Percentiles rank a stretch among this genome's conserved stretches.
phyloP scores from a whole-genome alignment of 2,797 vertebrate species.

The Sebastes itinus region DNA sequence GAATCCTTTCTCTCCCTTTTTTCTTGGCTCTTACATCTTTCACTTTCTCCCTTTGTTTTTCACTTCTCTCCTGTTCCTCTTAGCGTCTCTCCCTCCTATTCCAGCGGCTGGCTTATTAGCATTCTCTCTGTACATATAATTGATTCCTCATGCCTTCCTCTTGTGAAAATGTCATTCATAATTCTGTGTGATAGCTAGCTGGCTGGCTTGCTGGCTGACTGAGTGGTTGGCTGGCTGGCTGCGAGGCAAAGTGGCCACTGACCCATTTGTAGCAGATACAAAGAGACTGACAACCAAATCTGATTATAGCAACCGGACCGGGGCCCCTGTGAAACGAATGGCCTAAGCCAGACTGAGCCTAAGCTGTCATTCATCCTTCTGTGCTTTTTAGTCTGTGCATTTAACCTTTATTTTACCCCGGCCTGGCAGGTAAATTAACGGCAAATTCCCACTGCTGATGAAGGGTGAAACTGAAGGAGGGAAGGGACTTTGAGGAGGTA shows the following conservation, averaged over 20 bases:
- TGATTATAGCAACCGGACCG: conserved; percentile 68
- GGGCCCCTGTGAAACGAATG: conserved; percentile 47
- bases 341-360: conserved; percentile 47
- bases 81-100: conserved; percentile 20
- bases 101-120: conserved; percentile 70
- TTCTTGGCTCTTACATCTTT: conserved; percentile 56
- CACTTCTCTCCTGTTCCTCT: conserved; percentile 40
- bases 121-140: conserved; percentile 78
- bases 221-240: conserved; percentile 38
- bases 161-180: conserved; percentile 81
- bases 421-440: conserved; percentile 35
- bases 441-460: conserved; percentile 38
- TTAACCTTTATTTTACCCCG: conserved; percentile 51
- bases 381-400: conserved; percentile 33
- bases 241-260: conserved; percentile 71
- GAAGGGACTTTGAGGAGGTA: conserved; percentile 36
- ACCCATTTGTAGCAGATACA: conserved; percentile 77
- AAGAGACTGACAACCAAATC: conserved; percentile 73
- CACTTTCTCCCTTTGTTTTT: conserved; percentile 62
- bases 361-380: conserved; percentile 62
- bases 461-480: conserved; percentile 38
- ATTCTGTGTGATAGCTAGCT: conserved; percentile 77
- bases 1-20: conserved; percentile 31
- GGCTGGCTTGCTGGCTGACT: conserved; percentile 48
- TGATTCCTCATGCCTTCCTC: conserved; percentile 79